Percentiles rank a stretch among this genome's conserved stretches.
These are phyloP conservation scores for Sphaeramia orbicularis DNA, from an alignment of 2,797 vertebrate species.

Conservation along the genomic window DNA sequence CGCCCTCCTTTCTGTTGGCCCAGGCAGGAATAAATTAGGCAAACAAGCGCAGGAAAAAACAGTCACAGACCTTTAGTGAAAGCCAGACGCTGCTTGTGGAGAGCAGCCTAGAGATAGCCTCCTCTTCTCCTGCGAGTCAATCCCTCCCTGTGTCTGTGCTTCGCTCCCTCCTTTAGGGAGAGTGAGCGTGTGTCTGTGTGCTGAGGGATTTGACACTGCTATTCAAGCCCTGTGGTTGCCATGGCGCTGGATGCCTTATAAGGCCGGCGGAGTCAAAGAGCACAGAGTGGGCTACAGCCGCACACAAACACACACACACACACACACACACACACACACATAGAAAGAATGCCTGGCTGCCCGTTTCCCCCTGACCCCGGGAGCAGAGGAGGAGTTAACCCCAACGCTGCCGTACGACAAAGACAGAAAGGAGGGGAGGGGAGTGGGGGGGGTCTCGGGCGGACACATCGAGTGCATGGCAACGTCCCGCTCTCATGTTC, in stretches of 20 bases:
- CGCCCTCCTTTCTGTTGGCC: conserved; percentile 47
- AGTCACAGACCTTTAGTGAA: conserved; percentile 66
- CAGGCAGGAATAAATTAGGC: conserved; percentile 79
- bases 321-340: conserved; percentile 56
- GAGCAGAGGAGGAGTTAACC: conserved; percentile 78
- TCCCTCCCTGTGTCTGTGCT: conserved; percentile 59
- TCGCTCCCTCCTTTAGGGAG: conserved; percentile 78
- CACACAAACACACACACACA: conserved; percentile 55
- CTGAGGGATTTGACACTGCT: conserved; percentile 92
- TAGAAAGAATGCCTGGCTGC: conserved; percentile 82
- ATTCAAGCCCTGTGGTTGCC: conserved; percentile 92
- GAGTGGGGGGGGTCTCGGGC: conserved; percentile 28
- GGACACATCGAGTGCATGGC: conserved; percentile 46
- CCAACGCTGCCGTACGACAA: conserved; percentile 69
- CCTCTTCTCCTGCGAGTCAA: conserved; percentile 62
- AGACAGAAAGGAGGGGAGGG: conserved; percentile 22
- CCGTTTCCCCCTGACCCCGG: conserved; percentile 80
- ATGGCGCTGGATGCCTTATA: conserved; percentile 91
- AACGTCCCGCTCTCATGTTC: conserved; percentile 65
- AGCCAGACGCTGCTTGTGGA: conserved; percentile 68
- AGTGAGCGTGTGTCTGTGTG: conserved; percentile 86
- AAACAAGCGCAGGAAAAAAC: conserved; percentile 74
- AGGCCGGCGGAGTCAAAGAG: conserved; percentile 92
- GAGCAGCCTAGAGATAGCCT: conserved; percentile 77
- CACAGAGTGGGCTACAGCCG: conserved; percentile 84